These are phyloP conservation scores for Plagodis pulveraria DNA, from an alignment of 2,888 invertebrate genomes.

Conservation along the genomic window DNA sequence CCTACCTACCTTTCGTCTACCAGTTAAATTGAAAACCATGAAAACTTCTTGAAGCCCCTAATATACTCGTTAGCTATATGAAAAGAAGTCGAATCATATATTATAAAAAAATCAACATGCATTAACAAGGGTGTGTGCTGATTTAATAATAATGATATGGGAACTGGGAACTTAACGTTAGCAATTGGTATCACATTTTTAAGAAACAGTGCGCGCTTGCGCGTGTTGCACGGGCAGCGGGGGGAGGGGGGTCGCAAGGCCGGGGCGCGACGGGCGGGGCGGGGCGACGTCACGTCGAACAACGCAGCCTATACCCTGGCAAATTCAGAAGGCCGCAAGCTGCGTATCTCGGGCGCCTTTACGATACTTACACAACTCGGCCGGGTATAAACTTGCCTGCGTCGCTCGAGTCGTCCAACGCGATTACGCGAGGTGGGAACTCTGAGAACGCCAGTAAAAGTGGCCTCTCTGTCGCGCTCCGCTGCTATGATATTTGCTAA, in stretches of 20 bases:
- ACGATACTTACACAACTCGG: slow-evolving; percentile 43
- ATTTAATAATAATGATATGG: slow-evolving; percentile 35
- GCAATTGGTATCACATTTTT: slow-evolving; percentile 68
- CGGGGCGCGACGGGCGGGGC: slow-evolving; percentile 70
- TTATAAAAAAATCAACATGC: too few species aligned
- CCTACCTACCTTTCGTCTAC: too few species aligned
- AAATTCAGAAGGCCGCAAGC: slow-evolving; percentile 57
- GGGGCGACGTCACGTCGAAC: slow-evolving; percentile 80
- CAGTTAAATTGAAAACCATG: too few species aligned
- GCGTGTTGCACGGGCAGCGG: slow-evolving; percentile 66
- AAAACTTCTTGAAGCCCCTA: too few species aligned
- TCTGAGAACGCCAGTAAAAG: slow-evolving; percentile 72
- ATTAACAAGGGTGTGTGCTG: neutral
- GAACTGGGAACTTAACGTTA: slow-evolving; percentile 37
- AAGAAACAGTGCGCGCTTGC: slow-evolving; percentile 78
- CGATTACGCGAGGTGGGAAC: slow-evolving; percentile 80
- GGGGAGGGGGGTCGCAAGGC: slow-evolving; percentile 78
- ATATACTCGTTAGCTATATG: too few species aligned
- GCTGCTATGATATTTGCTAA: slow-evolving; percentile 52
- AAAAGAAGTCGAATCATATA: too few species aligned
- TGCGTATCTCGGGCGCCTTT: slow-evolving; percentile 31
- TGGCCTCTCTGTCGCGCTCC: slow-evolving; percentile 60
- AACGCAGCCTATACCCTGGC: slow-evolving; percentile 71
- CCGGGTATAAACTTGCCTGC: slow-evolving; percentile 73
- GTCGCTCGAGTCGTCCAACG: slow-evolving; percentile 78